phyloP scores from a whole-genome alignment of 2,113 vertebrate genomes.

The Hippoglossus stenolepis region DNA sequence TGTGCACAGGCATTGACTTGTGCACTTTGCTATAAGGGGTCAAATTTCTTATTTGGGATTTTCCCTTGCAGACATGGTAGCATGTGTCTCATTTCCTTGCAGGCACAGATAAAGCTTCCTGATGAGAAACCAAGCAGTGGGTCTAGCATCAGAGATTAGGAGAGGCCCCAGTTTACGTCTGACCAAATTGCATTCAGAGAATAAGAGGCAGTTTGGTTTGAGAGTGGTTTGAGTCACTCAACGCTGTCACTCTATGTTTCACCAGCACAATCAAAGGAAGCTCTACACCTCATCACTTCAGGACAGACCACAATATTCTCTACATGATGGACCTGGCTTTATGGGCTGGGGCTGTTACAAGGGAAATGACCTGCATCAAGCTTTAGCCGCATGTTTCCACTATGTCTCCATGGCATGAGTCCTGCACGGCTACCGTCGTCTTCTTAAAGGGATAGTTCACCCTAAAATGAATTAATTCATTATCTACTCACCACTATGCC shows the following conservation, averaged over 20 bases:
- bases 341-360: too few relatives aligned
- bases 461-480: too few relatives aligned
- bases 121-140: constrained; percentile 59
- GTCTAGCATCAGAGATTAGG: constrained; percentile 48
- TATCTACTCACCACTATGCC: too few relatives aligned
- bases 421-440: too few relatives aligned
- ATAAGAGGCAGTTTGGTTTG: constrained; percentile 15
- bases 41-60: constrained; percentile 53
- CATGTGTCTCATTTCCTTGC: constrained; percentile 47
- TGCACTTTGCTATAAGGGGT: constrained; percentile 33
- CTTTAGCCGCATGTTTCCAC: too few relatives aligned
- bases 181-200: constrained; percentile 61
- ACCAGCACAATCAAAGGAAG: constrained; percentile 1
- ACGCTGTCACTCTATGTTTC: constrained; percentile 40
- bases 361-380: too few relatives aligned
- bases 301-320: not conserved
- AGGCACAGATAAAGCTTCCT: constrained; percentile 50
- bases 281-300: not conserved
- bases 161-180: constrained; percentile 32
- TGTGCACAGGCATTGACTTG: not conserved
- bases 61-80: constrained; percentile 37
- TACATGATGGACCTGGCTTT: not conserved
- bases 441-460: too few relatives aligned
- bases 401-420: too few relatives aligned
- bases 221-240: constrained; percentile 11